phyloP scores from a whole-genome alignment of 2,888 invertebrate genomes.

The Cryptocheilus praepositus region DNA sequence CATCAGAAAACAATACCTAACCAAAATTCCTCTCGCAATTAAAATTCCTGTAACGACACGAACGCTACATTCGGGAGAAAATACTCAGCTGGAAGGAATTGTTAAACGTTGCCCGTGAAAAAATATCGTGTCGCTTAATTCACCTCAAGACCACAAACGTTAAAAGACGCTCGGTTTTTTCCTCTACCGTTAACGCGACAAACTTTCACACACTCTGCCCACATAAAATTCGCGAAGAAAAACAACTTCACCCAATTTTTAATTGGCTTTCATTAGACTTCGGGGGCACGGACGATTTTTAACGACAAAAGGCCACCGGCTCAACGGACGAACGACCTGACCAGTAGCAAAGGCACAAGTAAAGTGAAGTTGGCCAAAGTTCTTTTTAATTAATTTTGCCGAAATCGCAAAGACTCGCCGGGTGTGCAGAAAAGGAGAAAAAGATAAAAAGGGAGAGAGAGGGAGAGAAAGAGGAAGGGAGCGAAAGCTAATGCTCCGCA shows the following conservation, averaged over 20 bases:
- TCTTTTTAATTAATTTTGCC: constrained; percentile 11
- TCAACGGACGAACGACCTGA: no score
- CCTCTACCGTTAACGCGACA: neutral
- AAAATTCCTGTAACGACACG: no score
- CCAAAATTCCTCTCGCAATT: no score
- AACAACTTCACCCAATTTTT: no score
- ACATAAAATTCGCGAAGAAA: constrained; percentile 5
- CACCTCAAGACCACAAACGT: no score
- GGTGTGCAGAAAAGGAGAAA: neutral
- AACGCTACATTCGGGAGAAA: no score
- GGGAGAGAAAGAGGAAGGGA: constrained; percentile 8
- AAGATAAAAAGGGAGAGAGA: neutral
- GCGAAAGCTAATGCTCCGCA: neutral
- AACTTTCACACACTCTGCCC: neutral
- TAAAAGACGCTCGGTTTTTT: no score
- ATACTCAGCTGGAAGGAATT: no score
- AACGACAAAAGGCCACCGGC: neutral
- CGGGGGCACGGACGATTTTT: neutral
- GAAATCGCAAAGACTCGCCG: constrained; percentile 3
- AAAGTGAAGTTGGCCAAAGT: constrained; percentile 8
- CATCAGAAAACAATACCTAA: neutral
- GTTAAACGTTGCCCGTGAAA: no score
- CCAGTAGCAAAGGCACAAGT: neutral
- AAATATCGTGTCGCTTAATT: no score
- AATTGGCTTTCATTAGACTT: no score